Evolutionary conservation across 2,113 vertebrate genomes (phyloP), one percentile per base, ranked within the genome.

Genomic region (Pampusana beccarii): DNA sequence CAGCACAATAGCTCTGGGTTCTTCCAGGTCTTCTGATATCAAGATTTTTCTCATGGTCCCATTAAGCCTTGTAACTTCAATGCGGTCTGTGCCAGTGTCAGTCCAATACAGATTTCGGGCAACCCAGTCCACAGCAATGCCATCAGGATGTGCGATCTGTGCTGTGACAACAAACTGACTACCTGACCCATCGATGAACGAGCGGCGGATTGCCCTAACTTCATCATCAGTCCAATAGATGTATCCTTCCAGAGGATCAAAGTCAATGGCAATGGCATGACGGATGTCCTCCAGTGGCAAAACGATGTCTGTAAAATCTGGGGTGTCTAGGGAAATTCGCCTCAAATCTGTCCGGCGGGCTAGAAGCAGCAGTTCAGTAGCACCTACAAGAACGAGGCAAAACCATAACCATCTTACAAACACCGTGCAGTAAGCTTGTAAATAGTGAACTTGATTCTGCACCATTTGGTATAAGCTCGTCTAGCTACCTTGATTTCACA

Each of bases 151-250:
- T 3, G 98, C 98, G 4, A 99, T 99, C 92, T 99, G 99, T 1
- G 99, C 98, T 0, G 99, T 99, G 62, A 99, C 99, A 36, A 99
- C 97, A 10, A 99, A 98, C 98, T 99, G 98, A 66, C 99, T 97
- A 5, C 98, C 98, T 17, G 98, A 98, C 69, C 99, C 99, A 21
- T 99, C 98, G 3, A 99, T 97, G 79, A 98, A 97, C 0, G 99
- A 98, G 58, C 99, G 98, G 36, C 99, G 99, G 81, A 99, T 99
- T 73, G 99, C 99, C 72, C 98, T 97, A 64, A 99, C 99, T 57
- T 99, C 99, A 11, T 99, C 99, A 2, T 99, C 99, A 0, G 99
- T 99, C 99, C 99, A 99, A 95, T 99, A 99, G 75, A 99, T 97
- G 85, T 98, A 98, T 0, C 99, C 99, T 26, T 99, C 99, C 91